Evolutionary conservation across 2,888 invertebrate genomes (phyloP).

Genomic region (Monoplex corrugatus): DNA sequence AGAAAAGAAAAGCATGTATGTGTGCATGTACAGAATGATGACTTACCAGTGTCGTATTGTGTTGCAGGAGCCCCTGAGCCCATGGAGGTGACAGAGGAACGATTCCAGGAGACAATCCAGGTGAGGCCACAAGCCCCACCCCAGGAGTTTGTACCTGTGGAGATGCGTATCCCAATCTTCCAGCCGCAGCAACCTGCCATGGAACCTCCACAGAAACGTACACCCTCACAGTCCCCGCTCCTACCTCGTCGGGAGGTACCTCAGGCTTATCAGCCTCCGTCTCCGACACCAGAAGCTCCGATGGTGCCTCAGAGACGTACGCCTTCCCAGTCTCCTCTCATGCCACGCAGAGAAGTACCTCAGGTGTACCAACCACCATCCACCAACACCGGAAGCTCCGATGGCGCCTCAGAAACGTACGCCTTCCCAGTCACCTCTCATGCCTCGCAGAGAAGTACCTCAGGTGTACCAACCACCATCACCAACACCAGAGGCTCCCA

Average conservation of each 20-base stretch:
- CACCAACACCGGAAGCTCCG: slow-evolving; percentile 38
- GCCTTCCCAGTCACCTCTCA: slow-evolving; percentile 39
- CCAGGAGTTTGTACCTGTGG: slow-evolving; percentile 64
- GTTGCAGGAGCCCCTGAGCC: slow-evolving; percentile 42
- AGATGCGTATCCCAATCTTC: slow-evolving; percentile 54
- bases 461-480: background rate
- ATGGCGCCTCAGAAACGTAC: background rate
- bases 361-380: background rate
- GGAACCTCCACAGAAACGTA: slow-evolving; percentile 31
- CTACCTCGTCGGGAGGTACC: background rate
- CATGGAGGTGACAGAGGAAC: slow-evolving; percentile 52
- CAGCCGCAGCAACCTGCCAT: slow-evolving; percentile 34
- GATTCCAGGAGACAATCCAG: slow-evolving; percentile 68
- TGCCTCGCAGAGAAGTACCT: slow-evolving; percentile 32
- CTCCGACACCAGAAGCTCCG: slow-evolving; percentile 35
- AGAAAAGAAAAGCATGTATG: too few species aligned
- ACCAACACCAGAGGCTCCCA: slow-evolving; percentile 35
- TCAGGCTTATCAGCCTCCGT: background rate
- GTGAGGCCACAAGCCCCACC: slow-evolving; percentile 65
- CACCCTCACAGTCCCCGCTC: slow-evolving; percentile 43
- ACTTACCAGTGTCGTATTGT: too few species aligned
- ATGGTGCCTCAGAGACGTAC: slow-evolving; percentile 42
- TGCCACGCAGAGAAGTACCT: slow-evolving; percentile 23
- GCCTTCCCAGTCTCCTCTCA: slow-evolving; percentile 32
- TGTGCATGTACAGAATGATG: too few species aligned